Base-by-base conservation (phyloP, 1,140 invertebrate species). In the Camponotus floridanus region DNA sequence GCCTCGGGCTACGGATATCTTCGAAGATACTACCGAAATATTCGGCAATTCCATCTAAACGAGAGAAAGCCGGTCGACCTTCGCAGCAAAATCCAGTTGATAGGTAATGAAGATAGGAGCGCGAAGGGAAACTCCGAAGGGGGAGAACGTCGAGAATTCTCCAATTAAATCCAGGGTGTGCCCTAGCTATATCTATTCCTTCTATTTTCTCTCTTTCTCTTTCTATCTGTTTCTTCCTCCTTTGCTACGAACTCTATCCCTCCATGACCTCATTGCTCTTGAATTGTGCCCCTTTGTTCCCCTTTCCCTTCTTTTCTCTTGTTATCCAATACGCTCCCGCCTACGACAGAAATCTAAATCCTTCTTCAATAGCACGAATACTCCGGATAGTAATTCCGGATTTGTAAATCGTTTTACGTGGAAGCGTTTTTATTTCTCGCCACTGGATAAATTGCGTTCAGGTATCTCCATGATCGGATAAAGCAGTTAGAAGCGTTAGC, bases 51-150 rank as follows among this genome's bases (percentile, higher is more conserved):
- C 65, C 62, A 62, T 18, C 45, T 57, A 21, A 7, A 57, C 36
- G 65, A 67, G 85, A 67, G 88, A 74, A 74, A 81, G 11, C 51
- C 31, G 57, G n/a, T 33, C 59, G 42, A 61, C 68, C 79, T 88
- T 88, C 51, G 80, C 42, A 26, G 68, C 39, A 64, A 76, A 33
- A 65, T 70, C 71, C 81, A 88, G 83, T 86, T 85, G 90, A 90
- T 87, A 68, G 83, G 57, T 90, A 90, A 91, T 90, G 85, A 91
- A 91, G 91, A 91, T 91, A 91, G 87, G 80, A 86, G 61, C 59
- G 57, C 42, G n/a, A 59, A 15, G 31, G 59, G 42, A 21, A n/a
- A 59, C 55, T 21, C 64, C 55, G 39, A 76, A 79, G n/a, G 45
- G 36, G 26, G 39, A 68, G 15, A 57, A 73, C 67, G 51, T 31